Evolutionary conservation across 2,113 vertebrate species (phyloP).

Genomic region (Mionectes macconnelli): DNA sequence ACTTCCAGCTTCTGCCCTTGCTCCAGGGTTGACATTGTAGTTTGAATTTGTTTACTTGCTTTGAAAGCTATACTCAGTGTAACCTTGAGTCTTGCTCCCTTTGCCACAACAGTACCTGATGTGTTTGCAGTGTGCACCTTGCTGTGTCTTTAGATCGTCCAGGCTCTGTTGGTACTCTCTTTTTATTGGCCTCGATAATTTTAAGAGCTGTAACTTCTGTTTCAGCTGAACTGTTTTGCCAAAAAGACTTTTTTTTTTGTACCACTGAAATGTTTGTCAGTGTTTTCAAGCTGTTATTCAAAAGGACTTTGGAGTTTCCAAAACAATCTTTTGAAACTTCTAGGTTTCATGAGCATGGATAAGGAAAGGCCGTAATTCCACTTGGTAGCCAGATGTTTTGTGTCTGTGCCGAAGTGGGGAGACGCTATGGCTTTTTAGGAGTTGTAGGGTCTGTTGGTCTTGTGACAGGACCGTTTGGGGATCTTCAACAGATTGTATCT

Average conservation of each 20-base stretch:
- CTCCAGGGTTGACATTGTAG: background rate
- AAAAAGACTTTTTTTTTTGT: background rate
- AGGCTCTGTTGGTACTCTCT: background rate
- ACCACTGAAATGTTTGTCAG: background rate
- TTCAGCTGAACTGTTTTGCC: background rate
- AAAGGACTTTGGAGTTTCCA: background rate
- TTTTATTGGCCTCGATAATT: background rate
- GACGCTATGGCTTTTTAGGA: background rate
- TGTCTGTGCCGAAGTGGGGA: background rate
- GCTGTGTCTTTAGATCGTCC: background rate
- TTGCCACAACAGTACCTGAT: background rate
- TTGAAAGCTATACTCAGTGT: background rate
- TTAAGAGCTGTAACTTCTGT: background rate
- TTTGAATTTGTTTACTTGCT: constrained; percentile 4
- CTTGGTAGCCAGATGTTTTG: constrained; percentile 36
- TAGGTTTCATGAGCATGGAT: background rate
- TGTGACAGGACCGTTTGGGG: background rate
- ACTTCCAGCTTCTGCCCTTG: constrained; percentile 28
- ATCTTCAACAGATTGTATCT: background rate
- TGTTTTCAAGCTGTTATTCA: background rate
- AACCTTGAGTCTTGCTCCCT: background rate
- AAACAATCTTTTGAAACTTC: background rate
- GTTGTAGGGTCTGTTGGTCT: background rate
- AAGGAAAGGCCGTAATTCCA: background rate
- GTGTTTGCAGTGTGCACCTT: background rate